Conservation (phyloP, 2,113 vertebrate genomes). For the Anser brachyrhynchus region DNA sequence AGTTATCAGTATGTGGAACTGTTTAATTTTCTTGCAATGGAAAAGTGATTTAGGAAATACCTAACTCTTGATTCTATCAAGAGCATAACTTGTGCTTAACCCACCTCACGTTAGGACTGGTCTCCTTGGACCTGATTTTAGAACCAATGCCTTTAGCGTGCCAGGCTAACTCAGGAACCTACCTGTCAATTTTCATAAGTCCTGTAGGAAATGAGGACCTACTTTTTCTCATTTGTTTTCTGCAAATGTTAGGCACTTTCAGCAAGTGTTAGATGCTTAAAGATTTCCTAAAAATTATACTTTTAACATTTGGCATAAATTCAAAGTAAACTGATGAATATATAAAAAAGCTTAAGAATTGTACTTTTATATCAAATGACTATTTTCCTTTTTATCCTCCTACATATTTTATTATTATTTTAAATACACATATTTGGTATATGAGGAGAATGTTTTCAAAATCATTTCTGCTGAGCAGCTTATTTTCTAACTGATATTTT, state of each 20-base stretch:
- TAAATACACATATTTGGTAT: neutral
- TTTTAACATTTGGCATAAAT: neutral
- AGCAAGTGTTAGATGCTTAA: neutral
- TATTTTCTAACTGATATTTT: neutral
- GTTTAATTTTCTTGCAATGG: slow-evolving; percentile 12
- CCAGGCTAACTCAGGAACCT: neutral
- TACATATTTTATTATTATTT: neutral
- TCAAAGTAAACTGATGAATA: neutral
- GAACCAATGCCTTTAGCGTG: neutral
- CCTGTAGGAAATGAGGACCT: neutral
- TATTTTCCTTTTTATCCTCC: neutral
- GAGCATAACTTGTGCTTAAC: neutral
- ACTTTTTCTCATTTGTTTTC: neutral
- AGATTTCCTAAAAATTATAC: neutral
- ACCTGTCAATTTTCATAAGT: neutral
- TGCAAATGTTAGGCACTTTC: neutral
- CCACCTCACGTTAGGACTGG: neutral
- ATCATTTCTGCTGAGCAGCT: neutral
- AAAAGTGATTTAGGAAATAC: neutral
- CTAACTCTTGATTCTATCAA: neutral
- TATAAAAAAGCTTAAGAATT: neutral
- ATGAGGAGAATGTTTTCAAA: neutral
- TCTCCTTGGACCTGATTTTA: neutral
- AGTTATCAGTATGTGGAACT: slow-evolving; percentile 33
- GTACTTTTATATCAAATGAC: neutral